Percentiles rank a stretch among this genome's conserved stretches.
These are phyloP conservation scores for Bradypodion ventrale DNA, from an alignment of 2,797 vertebrate species.

Conservation along the genomic window DNA sequence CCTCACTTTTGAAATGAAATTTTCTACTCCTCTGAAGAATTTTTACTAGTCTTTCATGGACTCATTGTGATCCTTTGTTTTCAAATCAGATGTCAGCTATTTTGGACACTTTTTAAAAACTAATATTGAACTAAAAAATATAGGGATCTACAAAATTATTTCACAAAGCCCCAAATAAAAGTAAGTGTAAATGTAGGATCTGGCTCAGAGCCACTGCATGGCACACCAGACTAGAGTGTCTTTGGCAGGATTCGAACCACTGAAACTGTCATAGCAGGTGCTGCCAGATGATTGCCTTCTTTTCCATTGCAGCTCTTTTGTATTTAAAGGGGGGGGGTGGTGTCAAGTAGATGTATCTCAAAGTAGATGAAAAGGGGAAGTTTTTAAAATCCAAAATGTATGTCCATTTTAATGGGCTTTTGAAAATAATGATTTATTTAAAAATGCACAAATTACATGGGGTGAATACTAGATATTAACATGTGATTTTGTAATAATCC, in stretches of 20 bases:
- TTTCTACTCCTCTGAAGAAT: background rate
- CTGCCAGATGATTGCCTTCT: background rate
- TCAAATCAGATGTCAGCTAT: background rate
- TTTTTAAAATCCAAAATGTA: background rate
- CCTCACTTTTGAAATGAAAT: background rate
- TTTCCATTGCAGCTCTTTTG: background rate
- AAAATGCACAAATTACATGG: background rate
- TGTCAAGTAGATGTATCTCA: background rate
- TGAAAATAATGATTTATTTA: background rate
- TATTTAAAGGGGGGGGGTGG: too few species aligned
- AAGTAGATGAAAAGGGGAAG: background rate
- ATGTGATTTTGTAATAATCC: background rate
- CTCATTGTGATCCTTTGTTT: background rate
- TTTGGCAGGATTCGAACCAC: background rate
- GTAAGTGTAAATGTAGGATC: background rate
- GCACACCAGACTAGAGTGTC: background rate
- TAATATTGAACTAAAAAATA: background rate
- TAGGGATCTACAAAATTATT: background rate
- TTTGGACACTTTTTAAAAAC: background rate
- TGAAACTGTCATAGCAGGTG: background rate
- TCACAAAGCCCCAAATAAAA: background rate
- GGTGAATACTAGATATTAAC: background rate
- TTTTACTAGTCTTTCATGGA: background rate
- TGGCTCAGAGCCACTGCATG: background rate
- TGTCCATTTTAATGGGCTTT: background rate